Evolutionary conservation across 2,888 invertebrate genomes (phyloP).

Genomic region (Xestia sexstrigata): DNA sequence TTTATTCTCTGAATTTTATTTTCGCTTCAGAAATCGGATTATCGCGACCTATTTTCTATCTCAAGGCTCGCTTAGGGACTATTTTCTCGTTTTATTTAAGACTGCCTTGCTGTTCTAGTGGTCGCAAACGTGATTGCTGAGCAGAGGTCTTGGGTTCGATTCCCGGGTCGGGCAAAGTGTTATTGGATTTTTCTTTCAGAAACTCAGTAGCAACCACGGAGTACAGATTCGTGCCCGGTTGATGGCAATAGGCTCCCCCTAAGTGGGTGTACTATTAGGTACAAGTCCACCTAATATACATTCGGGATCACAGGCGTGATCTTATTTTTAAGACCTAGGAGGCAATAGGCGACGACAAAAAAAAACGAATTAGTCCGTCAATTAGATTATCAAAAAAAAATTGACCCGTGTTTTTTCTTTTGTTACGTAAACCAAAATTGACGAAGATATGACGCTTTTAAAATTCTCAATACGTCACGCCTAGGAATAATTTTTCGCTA

Average conservation of each 20-base stretch:
- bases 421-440: no score
- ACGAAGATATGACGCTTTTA: no score
- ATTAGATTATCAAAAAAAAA: no score
- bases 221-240: background rate
- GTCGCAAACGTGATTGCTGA: background rate
- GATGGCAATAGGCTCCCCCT: background rate
- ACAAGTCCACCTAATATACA: no score
- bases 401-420: no score
- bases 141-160: background rate
- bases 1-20: background rate
- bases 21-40: background rate
- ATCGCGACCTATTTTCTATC: slow-evolving; percentile 17
- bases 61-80: background rate
- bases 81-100: slow-evolving; percentile 2
- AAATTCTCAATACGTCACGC: no score
- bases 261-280: no score
- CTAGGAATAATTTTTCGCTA: no score
- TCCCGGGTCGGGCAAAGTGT: background rate
- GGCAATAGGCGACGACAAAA: no score
- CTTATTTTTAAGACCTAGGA: background rate
- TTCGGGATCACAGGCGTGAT: no score
- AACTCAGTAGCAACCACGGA: background rate
- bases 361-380: no score
- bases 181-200: background rate
- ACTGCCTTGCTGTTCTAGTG: background rate